Conservation (phyloP, 2,888 invertebrate species). For the Hylaea fasciaria region DNA sequence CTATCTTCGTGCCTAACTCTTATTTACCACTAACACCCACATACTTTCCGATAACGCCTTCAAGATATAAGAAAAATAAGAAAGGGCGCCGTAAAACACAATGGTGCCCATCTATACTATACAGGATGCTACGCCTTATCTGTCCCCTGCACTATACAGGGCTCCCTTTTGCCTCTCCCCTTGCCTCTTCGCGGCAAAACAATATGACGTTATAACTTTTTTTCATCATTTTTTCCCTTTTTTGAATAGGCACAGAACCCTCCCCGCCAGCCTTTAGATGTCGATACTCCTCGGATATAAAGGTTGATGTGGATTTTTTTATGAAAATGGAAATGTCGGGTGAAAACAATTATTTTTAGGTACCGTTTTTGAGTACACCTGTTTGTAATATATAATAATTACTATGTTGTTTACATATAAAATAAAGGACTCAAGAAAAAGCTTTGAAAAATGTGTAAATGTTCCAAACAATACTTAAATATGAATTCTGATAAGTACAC, state of each 20-base stretch:
- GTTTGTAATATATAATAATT: no score
- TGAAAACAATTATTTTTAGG: conserved; percentile 4
- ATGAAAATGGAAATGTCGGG: conserved; percentile 24
- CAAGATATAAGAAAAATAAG: conserved; percentile 68
- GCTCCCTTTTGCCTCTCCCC: conserved; percentile 57
- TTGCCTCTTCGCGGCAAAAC: conserved; percentile 80
- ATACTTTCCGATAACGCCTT: conserved; percentile 61
- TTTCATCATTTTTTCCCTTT: conserved; percentile 79
- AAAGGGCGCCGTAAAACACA: conserved; percentile 70
- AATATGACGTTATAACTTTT: conserved; percentile 85
- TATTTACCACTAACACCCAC: conserved; percentile 40
- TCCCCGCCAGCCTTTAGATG: conserved; percentile 73
- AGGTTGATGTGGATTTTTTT: conserved; percentile 53
- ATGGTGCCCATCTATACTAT: conserved; percentile 65
- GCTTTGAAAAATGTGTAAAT: no score
- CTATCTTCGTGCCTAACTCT: conserved; percentile 7
- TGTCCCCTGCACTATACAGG: conserved; percentile 76
- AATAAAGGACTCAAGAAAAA: no score
- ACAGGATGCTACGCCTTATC: conserved; percentile 76
- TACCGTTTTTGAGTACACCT: no score
- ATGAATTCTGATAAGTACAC: no score
- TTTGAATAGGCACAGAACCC: conserved; percentile 73
- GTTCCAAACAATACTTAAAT: no score
- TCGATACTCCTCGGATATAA: conserved; percentile 66
- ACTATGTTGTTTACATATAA: no score